Evolutionary conservation across 2,113 vertebrate genomes (phyloP).

Genomic region (Geothlypis trichas): DNA sequence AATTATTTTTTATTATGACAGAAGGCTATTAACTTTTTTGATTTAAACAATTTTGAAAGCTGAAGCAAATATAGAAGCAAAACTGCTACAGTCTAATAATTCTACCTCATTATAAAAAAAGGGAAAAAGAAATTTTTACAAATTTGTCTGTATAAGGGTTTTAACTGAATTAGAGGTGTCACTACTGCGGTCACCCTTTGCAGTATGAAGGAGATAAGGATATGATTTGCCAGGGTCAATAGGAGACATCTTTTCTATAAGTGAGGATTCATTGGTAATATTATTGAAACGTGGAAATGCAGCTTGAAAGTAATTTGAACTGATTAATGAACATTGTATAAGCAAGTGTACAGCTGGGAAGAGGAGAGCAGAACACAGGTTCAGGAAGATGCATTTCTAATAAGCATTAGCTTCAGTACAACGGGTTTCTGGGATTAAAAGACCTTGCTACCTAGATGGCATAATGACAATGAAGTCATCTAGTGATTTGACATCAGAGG

Average conservation of each 20-base stretch:
- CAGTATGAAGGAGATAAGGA: not conserved
- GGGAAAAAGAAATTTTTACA: not conserved
- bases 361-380: not conserved
- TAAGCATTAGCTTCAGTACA: not conserved
- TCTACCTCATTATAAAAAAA: not conserved
- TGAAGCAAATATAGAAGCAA: not conserved
- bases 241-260: not conserved
- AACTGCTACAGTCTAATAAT: not conserved
- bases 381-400: not conserved
- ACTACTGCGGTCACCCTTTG: not conserved
- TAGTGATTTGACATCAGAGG: not conserved
- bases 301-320: not conserved
- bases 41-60: not conserved
- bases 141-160: not conserved
- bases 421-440: not conserved
- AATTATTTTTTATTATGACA: not conserved
- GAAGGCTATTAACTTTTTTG: not conserved
- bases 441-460: not conserved
- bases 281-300: not conserved
- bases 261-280: not conserved
- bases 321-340: not conserved
- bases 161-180: not conserved
- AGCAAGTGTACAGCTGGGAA: not conserved
- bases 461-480: not conserved
- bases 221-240: not conserved